phyloP scores from a whole-genome alignment of 1,140 invertebrate genomes.

The Euwallacea fornicatus region DNA sequence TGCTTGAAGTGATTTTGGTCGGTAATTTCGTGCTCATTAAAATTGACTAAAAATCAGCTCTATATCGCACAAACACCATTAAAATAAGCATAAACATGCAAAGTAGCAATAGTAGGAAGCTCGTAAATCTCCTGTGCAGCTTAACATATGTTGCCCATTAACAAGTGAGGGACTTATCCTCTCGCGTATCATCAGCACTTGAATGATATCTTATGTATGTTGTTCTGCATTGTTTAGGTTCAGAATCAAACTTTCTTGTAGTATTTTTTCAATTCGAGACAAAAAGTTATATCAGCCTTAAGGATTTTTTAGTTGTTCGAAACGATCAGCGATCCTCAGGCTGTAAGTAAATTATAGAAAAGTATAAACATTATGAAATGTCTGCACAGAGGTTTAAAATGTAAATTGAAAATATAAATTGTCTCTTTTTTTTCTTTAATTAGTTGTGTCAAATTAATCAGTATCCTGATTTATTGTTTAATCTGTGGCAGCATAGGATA shows the following conservation, averaged over 20 bases:
- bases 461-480: slow-evolving; percentile 2
- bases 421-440: slow-evolving; percentile 5
- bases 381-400: background rate
- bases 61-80: background rate
- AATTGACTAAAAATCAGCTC: background rate
- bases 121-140: background rate
- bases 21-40: no score
- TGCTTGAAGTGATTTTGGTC: no score
- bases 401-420: slow-evolving; percentile 4
- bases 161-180: background rate
- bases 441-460: slow-evolving; percentile 14
- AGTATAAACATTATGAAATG: no score
- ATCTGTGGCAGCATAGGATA: slow-evolving; percentile 14
- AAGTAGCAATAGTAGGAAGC: background rate
- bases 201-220: slow-evolving; percentile 3
- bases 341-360: no score
- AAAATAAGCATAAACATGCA: background rate
- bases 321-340: no score
- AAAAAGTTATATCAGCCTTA: background rate
- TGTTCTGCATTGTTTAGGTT: slow-evolving; percentile 7
- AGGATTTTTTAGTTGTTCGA: no score
- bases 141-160: slow-evolving; percentile 10
- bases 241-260: slow-evolving; percentile 3
- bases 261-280: background rate
- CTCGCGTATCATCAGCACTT: background rate